phyloP scores from a whole-genome alignment of 2,888 invertebrate species.

The Epicampocera succincta region DNA sequence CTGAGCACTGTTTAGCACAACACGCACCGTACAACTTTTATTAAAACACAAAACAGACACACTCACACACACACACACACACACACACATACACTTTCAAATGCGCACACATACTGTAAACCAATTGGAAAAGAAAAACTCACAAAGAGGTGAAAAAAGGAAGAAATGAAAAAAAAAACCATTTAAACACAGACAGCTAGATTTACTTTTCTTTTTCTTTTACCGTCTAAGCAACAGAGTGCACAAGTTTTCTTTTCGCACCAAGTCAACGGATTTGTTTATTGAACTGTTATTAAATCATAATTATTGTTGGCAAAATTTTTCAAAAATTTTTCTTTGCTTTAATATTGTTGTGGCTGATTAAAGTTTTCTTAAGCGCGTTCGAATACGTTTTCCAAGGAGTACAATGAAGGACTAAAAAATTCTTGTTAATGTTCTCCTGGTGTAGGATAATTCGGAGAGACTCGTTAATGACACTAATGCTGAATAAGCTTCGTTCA shows the following conservation, averaged over 20 bases:
- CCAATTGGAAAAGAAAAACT: slow-evolving; percentile 18
- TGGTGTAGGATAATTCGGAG: slow-evolving; percentile 44
- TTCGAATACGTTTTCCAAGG: slow-evolving; percentile 73
- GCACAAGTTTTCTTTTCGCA: not conserved
- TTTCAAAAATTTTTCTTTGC: slow-evolving; percentile 15
- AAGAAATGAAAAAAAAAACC: not conserved
- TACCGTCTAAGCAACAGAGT: slow-evolving; percentile 1
- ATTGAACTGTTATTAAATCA: slow-evolving; percentile 21
- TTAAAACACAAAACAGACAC: slow-evolving; percentile 39
- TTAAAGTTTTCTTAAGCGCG: slow-evolving; percentile 53
- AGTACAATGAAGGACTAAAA: slow-evolving; percentile 74
- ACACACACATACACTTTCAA: slow-evolving; percentile 18
- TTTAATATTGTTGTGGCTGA: slow-evolving; percentile 4
- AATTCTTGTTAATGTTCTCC: slow-evolving; percentile 50
- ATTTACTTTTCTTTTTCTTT: slow-evolving; percentile 11
- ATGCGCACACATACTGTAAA: slow-evolving; percentile 39
- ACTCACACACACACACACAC: slow-evolving; percentile 46
- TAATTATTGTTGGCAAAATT: slow-evolving; percentile 25
- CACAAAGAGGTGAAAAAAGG: slow-evolving; percentile 12
- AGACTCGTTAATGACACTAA: not conserved
- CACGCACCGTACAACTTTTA: slow-evolving; percentile 51
- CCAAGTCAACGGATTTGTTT: not conserved
- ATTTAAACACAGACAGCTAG: slow-evolving; percentile 11
- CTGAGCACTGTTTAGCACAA: slow-evolving; percentile 56
- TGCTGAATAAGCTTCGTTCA: slow-evolving; percentile 55